These are phyloP conservation scores for Dreissena polymorpha DNA, from an alignment of 1,140 invertebrate genomes.

Conservation along the genomic window DNA sequence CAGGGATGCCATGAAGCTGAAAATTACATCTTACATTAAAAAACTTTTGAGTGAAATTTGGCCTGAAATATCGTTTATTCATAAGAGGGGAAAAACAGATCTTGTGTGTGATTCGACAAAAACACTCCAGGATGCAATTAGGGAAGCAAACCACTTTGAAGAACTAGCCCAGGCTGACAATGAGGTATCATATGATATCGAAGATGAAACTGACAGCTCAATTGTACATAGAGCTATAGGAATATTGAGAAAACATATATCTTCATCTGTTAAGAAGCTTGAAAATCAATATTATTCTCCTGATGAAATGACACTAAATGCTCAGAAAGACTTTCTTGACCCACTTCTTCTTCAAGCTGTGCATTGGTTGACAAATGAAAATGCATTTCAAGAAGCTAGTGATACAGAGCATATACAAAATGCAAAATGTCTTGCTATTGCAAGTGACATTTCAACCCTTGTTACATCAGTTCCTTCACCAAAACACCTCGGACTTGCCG, in stretches of 20 bases:
- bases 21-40: not conserved
- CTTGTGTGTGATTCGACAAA: not conserved
- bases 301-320: not conserved
- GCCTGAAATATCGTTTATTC: constrained; percentile 14
- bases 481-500: constrained; percentile 15
- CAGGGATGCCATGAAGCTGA: not conserved
- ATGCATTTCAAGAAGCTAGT: not conserved
- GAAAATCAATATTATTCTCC: constrained; percentile 19
- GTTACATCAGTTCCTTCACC: constrained; percentile 3
- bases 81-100: constrained; percentile 10
- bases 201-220: not conserved
- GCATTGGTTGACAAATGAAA: not conserved
- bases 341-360: constrained; percentile 3
- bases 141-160: not conserved
- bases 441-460: constrained; percentile 1
- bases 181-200: not conserved
- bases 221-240: constrained; percentile 23
- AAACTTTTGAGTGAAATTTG: not conserved
- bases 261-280: not conserved
- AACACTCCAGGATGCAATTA: constrained; percentile 3
- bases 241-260: not conserved
- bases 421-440: not conserved
- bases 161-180: not conserved
- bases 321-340: not conserved
- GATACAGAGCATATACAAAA: not conserved